Conservation (phyloP, 2,888 invertebrate species). For the Mylabris sibirica region DNA sequence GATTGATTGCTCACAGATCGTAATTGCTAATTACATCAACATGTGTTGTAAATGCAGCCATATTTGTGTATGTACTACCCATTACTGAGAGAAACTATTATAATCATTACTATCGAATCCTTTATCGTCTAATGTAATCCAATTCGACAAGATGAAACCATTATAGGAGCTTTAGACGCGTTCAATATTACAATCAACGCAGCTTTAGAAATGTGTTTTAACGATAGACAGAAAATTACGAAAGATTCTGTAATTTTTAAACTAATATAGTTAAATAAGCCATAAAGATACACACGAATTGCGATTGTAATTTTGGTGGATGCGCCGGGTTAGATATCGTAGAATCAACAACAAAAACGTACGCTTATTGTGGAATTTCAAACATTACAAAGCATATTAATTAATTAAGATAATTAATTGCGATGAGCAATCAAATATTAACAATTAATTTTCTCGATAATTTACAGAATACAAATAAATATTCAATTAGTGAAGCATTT, state of each 20-base stretch:
- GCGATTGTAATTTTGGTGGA: neutral
- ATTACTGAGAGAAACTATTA: neutral
- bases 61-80: neutral
- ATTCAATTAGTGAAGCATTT: too few species aligned
- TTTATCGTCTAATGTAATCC: neutral
- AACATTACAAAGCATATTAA: neutral
- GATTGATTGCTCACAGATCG: conserved; percentile 37
- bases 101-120: neutral
- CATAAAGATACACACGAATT: neutral
- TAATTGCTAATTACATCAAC: conserved; percentile 43
- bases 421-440: neutral
- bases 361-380: too few species aligned
- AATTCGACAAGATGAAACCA: conserved; percentile 3
- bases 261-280: too few species aligned
- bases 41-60: conserved; percentile 32
- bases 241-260: too few species aligned
- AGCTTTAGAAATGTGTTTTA: neutral
- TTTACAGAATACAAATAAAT: too few species aligned
- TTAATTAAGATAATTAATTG: neutral
- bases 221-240: too few species aligned
- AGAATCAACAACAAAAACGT: neutral
- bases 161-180: neutral
- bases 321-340: neutral
- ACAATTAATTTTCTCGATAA: neutral
- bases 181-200: neutral